Conservation (phyloP, 2,113 vertebrate genomes). For the Gallinago paraguaiae region DNA sequence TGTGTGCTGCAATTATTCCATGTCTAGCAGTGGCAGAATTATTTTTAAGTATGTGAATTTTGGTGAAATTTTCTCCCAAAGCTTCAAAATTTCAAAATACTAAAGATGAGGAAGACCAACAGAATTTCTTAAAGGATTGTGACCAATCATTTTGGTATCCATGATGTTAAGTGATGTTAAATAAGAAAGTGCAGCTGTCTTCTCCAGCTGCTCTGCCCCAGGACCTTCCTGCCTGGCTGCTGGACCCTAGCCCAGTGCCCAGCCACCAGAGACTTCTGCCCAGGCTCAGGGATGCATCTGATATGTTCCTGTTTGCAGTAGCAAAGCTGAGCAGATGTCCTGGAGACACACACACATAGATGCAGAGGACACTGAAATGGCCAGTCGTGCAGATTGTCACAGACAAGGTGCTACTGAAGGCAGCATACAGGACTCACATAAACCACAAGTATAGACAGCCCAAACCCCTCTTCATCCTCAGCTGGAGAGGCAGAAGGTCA, state of each 20-base stretch:
- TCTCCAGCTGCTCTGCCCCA: accelerated
- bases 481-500: background rate
- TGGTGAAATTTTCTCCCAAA: background rate
- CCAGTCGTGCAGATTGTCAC: accelerated
- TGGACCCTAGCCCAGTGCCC: background rate
- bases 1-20: background rate
- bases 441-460: background rate
- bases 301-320: background rate
- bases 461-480: background rate
- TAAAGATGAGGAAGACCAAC: background rate
- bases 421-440: background rate
- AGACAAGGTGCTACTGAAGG: background rate
- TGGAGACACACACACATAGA: background rate
- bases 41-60: background rate
- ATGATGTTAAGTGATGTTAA: background rate
- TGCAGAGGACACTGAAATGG: accelerated
- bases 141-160: background rate
- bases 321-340: accelerated
- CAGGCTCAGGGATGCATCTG: accelerated
- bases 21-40: background rate
- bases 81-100: background rate
- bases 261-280: accelerated
- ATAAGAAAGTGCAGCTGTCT: accelerated
- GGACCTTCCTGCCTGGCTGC: accelerated
- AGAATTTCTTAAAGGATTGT: background rate